Percentiles rank a stretch among this genome's conserved stretches.
These are phyloP conservation scores for Daboia siamensis DNA, from an alignment of 2,113 vertebrate species.

Conservation along the genomic window DNA sequence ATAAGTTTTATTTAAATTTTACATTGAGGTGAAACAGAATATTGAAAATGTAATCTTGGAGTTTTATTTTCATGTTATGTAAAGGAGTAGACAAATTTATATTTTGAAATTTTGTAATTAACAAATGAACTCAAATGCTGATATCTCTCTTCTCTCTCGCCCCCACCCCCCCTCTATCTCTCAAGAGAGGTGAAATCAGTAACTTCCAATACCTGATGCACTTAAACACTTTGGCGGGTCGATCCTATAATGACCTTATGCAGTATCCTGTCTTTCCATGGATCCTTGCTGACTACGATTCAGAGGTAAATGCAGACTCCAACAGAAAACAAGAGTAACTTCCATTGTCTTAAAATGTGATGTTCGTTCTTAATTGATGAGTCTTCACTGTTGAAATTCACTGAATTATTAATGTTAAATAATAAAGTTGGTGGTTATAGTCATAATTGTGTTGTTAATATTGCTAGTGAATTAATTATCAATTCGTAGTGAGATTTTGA, in stretches of 20 bases:
- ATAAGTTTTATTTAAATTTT: not conserved
- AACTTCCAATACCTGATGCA: constrained; percentile 99
- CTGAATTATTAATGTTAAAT: not conserved
- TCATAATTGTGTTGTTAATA: not conserved
- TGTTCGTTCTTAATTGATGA: not conserved
- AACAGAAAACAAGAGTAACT: not conserved
- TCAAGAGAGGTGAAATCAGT: constrained; percentile 96
- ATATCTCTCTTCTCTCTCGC: constrained; percentile 6
- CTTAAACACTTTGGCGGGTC: constrained; percentile 93
- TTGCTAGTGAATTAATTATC: not conserved
- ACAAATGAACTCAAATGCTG: constrained; percentile 23
- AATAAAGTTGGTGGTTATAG: not conserved
- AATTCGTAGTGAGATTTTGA: not conserved
- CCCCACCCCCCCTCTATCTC: constrained; percentile 38
- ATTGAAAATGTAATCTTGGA: not conserved
- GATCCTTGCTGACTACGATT: constrained; percentile 95
- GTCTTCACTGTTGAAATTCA: not conserved
- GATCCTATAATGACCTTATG: constrained; percentile 98
- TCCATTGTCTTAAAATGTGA: not conserved
- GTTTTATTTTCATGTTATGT: not conserved
- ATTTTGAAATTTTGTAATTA: not conserved
- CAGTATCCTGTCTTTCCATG: constrained; percentile 98
- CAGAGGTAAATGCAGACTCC: constrained; percentile 77
- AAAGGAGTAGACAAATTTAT: not conserved
- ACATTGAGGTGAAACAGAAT: not conserved